phyloP scores from a whole-genome alignment of 1,140 invertebrate species.

The Euwallacea similis region DNA sequence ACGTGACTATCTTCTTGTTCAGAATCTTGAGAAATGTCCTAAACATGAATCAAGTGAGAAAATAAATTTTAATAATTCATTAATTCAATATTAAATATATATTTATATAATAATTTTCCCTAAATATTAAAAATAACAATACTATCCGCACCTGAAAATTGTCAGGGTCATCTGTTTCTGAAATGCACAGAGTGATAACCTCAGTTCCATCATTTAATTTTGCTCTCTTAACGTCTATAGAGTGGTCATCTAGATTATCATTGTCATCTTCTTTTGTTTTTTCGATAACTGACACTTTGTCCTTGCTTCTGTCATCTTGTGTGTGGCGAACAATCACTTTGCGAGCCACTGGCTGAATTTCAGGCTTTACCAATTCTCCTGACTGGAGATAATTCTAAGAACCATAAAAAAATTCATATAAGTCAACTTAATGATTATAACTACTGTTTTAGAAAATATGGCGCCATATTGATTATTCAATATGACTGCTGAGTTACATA shows the following conservation, averaged over 20 bases:
- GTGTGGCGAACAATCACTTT: too few species aligned
- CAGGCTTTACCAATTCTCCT: conserved; percentile 58
- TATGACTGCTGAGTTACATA: too few species aligned
- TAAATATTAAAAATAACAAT: background rate
- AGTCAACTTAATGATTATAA: too few species aligned
- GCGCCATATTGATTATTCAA: background rate
- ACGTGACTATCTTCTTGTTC: too few species aligned
- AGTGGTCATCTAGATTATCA: background rate
- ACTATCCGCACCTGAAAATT: background rate
- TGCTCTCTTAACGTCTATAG: conserved; percentile 20
- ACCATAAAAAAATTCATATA: background rate
- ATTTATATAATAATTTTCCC: background rate
- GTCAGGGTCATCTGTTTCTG: conserved; percentile 4
- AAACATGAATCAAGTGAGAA: too few species aligned
- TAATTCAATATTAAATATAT: too few species aligned
- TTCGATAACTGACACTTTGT: background rate
- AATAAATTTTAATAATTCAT: too few species aligned
- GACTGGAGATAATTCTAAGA: conserved; percentile 60
- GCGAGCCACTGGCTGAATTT: background rate
- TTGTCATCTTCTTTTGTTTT: background rate
- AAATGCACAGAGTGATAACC: conserved; percentile 35
- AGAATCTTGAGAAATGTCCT: too few species aligned
- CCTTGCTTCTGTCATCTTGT: background rate
- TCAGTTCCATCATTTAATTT: conserved; percentile 36
- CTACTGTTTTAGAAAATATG: too few species aligned